A percentile compares a stretch with the other conserved stretches of the same genome.
phyloP scores from a whole-genome alignment of 1,140 invertebrate species.

The Bombus consobrinus region DNA sequence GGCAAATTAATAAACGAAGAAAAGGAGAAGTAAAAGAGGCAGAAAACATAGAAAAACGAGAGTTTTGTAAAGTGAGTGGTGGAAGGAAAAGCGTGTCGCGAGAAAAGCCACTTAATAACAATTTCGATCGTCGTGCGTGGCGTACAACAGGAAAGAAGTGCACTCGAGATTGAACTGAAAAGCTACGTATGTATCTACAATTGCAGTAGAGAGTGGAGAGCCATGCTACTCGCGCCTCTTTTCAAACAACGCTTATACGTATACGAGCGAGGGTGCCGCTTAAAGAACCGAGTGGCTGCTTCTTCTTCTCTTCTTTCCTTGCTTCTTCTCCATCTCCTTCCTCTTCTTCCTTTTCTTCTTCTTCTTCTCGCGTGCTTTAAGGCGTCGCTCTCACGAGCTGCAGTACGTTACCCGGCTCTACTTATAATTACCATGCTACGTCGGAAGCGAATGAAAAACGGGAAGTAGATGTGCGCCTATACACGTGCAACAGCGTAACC shows the following conservation, averaged over 20 bases:
- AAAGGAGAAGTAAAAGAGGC: neutral
- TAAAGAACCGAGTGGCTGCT: slow-evolving; percentile 44
- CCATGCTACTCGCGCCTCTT: slow-evolving; percentile 38
- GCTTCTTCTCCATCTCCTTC: neutral
- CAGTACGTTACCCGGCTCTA: slow-evolving; percentile 45
- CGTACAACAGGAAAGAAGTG: slow-evolving; percentile 6
- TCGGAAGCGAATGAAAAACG: slow-evolving; percentile 44
- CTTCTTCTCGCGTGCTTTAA: slow-evolving; percentile 47
- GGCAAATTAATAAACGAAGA: neutral
- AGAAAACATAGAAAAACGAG: too few relatives aligned
- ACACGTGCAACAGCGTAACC: neutral
- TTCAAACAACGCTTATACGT: slow-evolving; percentile 39
- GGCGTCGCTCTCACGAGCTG: slow-evolving; percentile 57
- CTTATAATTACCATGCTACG: slow-evolving; percentile 63
- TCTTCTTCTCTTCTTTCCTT: slow-evolving; percentile 14
- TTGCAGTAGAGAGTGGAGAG: slow-evolving; percentile 23
- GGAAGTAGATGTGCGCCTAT: neutral
- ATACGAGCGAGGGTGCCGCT: slow-evolving; percentile 16
- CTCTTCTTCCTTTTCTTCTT: slow-evolving; percentile 16
- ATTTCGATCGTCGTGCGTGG: slow-evolving; percentile 29
- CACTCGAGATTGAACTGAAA: slow-evolving; percentile 39
- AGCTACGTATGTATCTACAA: slow-evolving; percentile 26
- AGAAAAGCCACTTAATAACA: slow-evolving; percentile 13
- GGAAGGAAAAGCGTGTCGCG: neutral
- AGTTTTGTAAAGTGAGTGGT: neutral